Evolutionary conservation across 2,113 vertebrate species (phyloP).

Genomic region (Myiozetetes cayanensis): DNA sequence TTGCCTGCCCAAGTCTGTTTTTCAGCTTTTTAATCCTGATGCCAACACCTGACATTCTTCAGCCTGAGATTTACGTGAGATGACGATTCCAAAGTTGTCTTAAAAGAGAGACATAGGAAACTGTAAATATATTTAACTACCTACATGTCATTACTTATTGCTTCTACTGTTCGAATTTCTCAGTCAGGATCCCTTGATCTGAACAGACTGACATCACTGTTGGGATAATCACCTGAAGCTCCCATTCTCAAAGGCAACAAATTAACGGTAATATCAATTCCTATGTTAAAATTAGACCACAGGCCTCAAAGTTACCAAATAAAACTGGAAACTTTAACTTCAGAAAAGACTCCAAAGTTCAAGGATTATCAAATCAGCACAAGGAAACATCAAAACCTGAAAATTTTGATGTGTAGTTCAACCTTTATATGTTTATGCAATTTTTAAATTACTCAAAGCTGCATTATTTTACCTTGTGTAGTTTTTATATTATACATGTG

Average conservation of each 20-base stretch:
- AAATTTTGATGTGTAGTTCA: neutral
- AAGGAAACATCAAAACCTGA: neutral
- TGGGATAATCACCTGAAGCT: neutral
- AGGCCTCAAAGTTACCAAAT: neutral
- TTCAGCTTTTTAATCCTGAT: neutral
- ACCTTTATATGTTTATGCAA: accelerated
- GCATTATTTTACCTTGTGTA: neutral
- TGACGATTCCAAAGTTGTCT: neutral
- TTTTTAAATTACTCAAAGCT: neutral
- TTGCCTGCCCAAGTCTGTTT: neutral
- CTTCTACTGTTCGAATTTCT: neutral
- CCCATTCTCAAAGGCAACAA: neutral
- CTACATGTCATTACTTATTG: neutral
- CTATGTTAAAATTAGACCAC: neutral
- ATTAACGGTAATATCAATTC: neutral
- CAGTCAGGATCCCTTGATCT: neutral
- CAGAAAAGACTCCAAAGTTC: neutral
- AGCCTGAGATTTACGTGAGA: neutral
- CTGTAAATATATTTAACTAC: neutral
- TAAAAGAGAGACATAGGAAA: neutral
- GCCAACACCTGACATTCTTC: neutral
- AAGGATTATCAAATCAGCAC: neutral
- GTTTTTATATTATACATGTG: neutral
- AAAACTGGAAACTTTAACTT: neutral
- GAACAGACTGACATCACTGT: neutral